These are phyloP conservation scores for Anadara kagoshimensis DNA, from an alignment of 1,140 invertebrate genomes.

Conservation along the genomic window DNA sequence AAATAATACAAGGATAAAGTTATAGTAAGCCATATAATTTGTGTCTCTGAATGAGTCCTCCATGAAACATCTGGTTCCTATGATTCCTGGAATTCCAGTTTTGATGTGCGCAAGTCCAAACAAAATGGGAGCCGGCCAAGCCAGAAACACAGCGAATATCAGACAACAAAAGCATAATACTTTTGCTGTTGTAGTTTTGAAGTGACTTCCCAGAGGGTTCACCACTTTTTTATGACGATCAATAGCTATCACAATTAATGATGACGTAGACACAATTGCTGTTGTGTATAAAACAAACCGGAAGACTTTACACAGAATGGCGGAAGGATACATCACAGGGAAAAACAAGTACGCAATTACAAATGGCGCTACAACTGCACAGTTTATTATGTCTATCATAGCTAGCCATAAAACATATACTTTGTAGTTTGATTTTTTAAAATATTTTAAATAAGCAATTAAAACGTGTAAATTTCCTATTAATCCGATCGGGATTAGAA, in stretches of 20 bases:
- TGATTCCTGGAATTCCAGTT: constrained; percentile 25
- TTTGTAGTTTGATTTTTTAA: constrained; percentile 39
- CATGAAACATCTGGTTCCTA: constrained; percentile 29
- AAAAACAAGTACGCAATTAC: constrained; percentile 44
- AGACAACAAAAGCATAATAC: constrained; percentile 30
- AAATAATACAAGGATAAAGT: constrained; percentile 20
- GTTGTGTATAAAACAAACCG: constrained; percentile 40
- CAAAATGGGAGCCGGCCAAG: constrained; percentile 43
- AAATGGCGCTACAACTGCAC: constrained; percentile 45
- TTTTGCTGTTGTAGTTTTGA: constrained; percentile 32
- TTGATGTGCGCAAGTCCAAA: constrained; percentile 26
- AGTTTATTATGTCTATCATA: constrained; percentile 43
- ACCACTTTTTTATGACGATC: constrained; percentile 47
- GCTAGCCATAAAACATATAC: constrained; percentile 51
- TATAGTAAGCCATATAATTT: constrained; percentile 19
- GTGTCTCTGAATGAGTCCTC: constrained; percentile 22
- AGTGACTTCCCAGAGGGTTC: constrained; percentile 39
- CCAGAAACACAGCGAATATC: constrained; percentile 25
- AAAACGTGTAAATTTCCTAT: constrained; percentile 50
- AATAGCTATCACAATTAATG: constrained; percentile 51
- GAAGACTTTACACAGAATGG: constrained; percentile 43
- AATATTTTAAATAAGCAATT: constrained; percentile 39
- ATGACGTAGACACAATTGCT: constrained; percentile 38
- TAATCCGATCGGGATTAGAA: constrained; percentile 45
- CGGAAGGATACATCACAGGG: constrained; percentile 24